These are phyloP conservation scores for Xiphorhynchus elegans DNA, from an alignment of 2,113 vertebrate genomes.

Conservation along the genomic window DNA sequence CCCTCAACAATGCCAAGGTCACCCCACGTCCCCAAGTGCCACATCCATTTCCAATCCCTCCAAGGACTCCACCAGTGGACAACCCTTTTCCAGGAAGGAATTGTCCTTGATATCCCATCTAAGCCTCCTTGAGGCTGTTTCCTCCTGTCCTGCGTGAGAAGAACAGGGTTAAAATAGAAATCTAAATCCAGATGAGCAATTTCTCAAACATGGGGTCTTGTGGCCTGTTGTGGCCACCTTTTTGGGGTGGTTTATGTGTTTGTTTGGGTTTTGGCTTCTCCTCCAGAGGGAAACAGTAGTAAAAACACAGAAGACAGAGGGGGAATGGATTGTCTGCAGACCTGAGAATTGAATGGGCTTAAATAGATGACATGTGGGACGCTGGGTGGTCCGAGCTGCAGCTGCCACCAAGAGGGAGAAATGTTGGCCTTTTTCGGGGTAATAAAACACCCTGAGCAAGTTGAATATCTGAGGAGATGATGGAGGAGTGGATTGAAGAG, in stretches of 20 bases:
- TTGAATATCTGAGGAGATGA: background rate
- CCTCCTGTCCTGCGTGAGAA: background rate
- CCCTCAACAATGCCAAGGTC: background rate
- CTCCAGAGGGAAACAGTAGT: background rate
- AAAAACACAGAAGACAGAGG: background rate
- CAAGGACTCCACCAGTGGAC: background rate
- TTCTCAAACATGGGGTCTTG: rapidly evolving
- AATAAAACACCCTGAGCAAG: rapidly evolving
- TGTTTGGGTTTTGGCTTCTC: background rate
- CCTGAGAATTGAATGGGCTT: background rate
- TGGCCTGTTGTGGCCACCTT: background rate
- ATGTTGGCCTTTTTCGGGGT: background rate
- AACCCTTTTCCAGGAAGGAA: background rate
- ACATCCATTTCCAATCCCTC: background rate
- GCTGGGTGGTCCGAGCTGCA: background rate
- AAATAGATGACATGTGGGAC: background rate
- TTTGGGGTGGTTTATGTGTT: background rate
- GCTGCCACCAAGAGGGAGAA: background rate
- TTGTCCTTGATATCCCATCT: background rate
- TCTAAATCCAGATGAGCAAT: background rate
- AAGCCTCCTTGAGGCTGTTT: rapidly evolving
- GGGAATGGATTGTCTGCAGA: background rate
- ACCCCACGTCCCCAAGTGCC: background rate
- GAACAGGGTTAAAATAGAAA: background rate
- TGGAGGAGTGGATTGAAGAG: background rate